Base-by-base conservation (phyloP, 2,888 invertebrate species). In the Dascillus cervinus region DNA sequence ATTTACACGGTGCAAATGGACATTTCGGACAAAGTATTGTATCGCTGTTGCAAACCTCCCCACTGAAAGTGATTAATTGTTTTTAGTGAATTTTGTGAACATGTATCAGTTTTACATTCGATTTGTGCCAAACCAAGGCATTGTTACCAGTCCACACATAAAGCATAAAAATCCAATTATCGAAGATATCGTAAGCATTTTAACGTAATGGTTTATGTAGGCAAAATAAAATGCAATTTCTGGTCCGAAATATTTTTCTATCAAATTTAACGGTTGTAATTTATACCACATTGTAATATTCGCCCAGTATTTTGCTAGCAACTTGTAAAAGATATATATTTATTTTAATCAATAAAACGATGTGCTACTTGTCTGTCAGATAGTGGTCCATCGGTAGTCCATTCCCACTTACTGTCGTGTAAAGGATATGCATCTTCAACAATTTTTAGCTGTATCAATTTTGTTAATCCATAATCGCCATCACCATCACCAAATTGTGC, bases 301-400 rank as follows among this genome's bases (percentile, higher is more conserved):
- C 3, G 73, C 75, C 80, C 80, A 80, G 39, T 70, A 68, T 39
- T 68, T 63, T 46, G 68, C 69, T 34, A 78, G 55, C 17, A 75
- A 53, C 73, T 77, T 43, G n/a, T 37, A 43, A 20, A 11, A 27
- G 24, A 32, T 8, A 11, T 17, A 15, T 22, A 19, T 11, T 25
- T 9, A n/a, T 17, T 17, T 25, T 21, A 6, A 23, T 13, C 12
- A 10, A n/a, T 11, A 9, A n/a, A n/a, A n/a, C n/a, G n/a, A n/a
- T n/a, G n/a, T 34, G 24, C 34, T 44, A 60, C 64, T 48, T 65
- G 65, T 27, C 65, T 50, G 15, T 62, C 61, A 12, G 53, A 61
- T 2, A 64, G 43, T 14, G 41, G 46, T 3, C 52, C 56, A 4
- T 47, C 44, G n/a, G 50, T 36, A 1, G 55, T 49, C 52, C 59